These are phyloP conservation scores for Streptopelia turtur DNA, from an alignment of 2,797 vertebrate genomes.

Conservation along the genomic window DNA sequence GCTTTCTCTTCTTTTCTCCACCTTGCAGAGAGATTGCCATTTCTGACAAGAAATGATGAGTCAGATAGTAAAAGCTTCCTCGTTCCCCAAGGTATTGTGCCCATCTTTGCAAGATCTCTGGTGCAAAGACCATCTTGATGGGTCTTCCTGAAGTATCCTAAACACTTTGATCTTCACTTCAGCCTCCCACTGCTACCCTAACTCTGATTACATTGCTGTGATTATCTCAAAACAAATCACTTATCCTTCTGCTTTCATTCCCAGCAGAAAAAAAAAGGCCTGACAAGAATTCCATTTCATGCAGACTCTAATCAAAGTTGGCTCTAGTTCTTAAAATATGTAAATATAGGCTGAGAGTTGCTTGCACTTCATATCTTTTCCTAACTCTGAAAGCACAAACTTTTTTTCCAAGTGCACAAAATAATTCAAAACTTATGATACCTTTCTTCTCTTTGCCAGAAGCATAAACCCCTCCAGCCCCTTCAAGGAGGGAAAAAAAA, in stretches of 20 bases:
- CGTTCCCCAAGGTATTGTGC: background rate
- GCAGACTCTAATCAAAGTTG: background rate
- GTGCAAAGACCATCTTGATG: background rate
- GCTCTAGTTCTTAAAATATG: background rate
- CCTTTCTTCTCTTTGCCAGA: background rate
- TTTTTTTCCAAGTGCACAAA: background rate
- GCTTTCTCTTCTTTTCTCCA: background rate
- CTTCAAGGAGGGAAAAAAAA: background rate
- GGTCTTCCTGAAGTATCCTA: background rate
- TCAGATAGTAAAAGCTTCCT: background rate
- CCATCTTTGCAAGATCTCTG: background rate
- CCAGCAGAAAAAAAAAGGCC: background rate
- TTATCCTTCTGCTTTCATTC: background rate
- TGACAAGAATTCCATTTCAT: background rate
- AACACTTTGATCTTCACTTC: background rate
- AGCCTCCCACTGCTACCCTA: background rate
- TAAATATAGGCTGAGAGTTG: slow-evolving; percentile 14
- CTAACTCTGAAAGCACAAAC: background rate
- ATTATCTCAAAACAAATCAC: background rate
- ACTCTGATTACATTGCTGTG: background rate
- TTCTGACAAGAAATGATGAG: background rate
- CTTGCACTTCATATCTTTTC: slow-evolving; percentile 4
- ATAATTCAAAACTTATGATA: background rate
- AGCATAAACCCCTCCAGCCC: background rate
- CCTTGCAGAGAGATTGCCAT: background rate